Percentiles rank a stretch among this genome's conserved stretches.
These are phyloP conservation scores for Girardinichthys multiradiatus DNA, from an alignment of 2,113 vertebrate genomes.

Conservation along the genomic window DNA sequence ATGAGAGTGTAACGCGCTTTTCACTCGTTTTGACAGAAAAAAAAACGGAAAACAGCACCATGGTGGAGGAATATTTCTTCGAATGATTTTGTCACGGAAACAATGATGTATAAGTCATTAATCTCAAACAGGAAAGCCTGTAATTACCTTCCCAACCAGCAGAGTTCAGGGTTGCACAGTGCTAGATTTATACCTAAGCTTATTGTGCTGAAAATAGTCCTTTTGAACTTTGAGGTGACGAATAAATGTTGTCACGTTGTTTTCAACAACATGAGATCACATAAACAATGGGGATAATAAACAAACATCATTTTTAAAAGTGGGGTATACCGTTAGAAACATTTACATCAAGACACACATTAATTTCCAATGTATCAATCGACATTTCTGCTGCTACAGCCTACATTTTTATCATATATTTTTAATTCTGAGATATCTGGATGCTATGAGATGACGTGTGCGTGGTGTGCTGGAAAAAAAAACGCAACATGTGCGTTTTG, in stretches of 20 bases:
- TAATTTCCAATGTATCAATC: not conserved
- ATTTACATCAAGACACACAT: not conserved
- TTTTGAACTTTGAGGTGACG: not conserved
- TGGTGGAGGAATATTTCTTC: not conserved
- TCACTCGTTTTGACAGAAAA: not conserved
- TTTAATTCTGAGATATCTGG: not conserved
- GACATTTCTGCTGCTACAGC: not conserved
- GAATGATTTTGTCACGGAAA: slow-evolving; percentile 2
- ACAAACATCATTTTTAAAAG: not conserved
- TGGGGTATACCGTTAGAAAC: not conserved
- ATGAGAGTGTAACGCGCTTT: too few relatives aligned
- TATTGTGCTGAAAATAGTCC: not conserved
- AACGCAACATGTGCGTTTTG: slow-evolving; percentile 55
- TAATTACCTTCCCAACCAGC: slow-evolving; percentile 1
- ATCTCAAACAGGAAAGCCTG: not conserved
- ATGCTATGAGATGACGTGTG: not conserved
- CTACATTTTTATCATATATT: not conserved
- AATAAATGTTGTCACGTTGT: not conserved
- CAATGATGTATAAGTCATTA: slow-evolving; percentile 9
- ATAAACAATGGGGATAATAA: not conserved
- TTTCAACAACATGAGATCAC: not conserved
- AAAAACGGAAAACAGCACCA: not conserved
- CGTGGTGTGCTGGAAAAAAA: slow-evolving; percentile 27
- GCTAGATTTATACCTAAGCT: not conserved
- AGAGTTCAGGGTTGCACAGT: slow-evolving; percentile 45